Evolutionary conservation across 2,888 invertebrate genomes (phyloP), one percentile per base, ranked within the genome.

Genomic region (Boloria euphrosyne): DNA sequence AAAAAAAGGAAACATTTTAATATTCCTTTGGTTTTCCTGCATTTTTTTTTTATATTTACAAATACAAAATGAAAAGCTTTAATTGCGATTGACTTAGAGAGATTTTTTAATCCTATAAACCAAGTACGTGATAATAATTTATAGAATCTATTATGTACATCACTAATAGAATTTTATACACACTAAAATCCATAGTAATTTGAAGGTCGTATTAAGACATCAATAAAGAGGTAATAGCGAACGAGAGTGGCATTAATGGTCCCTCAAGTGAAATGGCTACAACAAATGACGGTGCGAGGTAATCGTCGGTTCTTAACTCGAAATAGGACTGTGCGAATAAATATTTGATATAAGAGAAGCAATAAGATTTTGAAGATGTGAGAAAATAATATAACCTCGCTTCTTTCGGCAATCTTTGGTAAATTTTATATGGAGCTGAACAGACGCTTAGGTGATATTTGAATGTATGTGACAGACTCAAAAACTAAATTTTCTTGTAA

Each of bases 141-240:
- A 7, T 38, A 38, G 31, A 10, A 2, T 10, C 7, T 38, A 38
- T 38, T 38, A 38, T 5, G 5, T 6, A 31, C 22, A 44, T 22
- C 44, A 44, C 43, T 27, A 6, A 38, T 63, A 49, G 18, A 63
- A 49, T 55, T 47, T 43, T 31, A 10, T 38, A 38, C 31, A 38
- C 7, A 38, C 10, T 31, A 38, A 38, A 38, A 38, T 63, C 17
- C 43, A 63, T 50, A 59, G 53, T 27, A 47, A 59, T 67, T 63
- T 54, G 54, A 55, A 54, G 60, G 46, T 53, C 54, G 59, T 38
- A 67, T 60, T 60, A 67, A 67, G 64, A 64, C 64, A 67, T 60
- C 67, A 64, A 67, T 67, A 67, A 63, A 57, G 64, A 58, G 51
- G 64, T 64, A 64, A 58, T 64, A 43, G 51, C 51, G 54, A 60